phyloP scores from a whole-genome alignment of 2,888 invertebrate genomes.

The Apodemia zela region DNA sequence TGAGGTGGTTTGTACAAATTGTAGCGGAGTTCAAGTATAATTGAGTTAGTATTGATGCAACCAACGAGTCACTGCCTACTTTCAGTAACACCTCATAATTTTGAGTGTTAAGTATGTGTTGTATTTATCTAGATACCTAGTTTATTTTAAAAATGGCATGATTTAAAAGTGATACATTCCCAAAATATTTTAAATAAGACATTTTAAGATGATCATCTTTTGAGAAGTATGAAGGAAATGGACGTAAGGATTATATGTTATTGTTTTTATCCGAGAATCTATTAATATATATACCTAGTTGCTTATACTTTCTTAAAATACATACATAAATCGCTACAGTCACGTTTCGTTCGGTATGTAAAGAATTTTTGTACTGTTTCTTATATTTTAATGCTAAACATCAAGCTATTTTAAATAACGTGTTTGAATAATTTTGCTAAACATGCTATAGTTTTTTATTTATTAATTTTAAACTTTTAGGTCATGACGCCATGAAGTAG shows the following conservation, averaged over 20 bases:
- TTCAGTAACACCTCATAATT: not conserved
- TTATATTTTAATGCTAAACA: too few species aligned
- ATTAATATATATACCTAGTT: not conserved
- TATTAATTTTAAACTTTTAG: too few species aligned
- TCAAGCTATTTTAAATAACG: too few species aligned
- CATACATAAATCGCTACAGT: too few species aligned
- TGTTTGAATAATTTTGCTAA: too few species aligned
- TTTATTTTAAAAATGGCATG: not conserved
- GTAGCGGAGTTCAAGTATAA: conserved; percentile 3
- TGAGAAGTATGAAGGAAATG: not conserved
- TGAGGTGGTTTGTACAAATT: not conserved
- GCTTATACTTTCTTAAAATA: too few species aligned
- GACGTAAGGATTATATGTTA: not conserved
- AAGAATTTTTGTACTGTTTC: too few species aligned
- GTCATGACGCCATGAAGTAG: too few species aligned
- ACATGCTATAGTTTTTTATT: too few species aligned
- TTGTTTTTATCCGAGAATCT: not conserved
- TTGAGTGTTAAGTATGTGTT: not conserved
- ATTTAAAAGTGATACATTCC: not conserved
- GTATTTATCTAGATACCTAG: not conserved
- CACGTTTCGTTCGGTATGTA: too few species aligned
- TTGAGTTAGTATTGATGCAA: conserved; percentile 7
- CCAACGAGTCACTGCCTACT: not conserved
- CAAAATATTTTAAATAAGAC: not conserved
- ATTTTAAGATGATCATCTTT: not conserved